These are phyloP conservation scores for Climacteris rufus DNA, from an alignment of 2,113 vertebrate species.

Conservation along the genomic window DNA sequence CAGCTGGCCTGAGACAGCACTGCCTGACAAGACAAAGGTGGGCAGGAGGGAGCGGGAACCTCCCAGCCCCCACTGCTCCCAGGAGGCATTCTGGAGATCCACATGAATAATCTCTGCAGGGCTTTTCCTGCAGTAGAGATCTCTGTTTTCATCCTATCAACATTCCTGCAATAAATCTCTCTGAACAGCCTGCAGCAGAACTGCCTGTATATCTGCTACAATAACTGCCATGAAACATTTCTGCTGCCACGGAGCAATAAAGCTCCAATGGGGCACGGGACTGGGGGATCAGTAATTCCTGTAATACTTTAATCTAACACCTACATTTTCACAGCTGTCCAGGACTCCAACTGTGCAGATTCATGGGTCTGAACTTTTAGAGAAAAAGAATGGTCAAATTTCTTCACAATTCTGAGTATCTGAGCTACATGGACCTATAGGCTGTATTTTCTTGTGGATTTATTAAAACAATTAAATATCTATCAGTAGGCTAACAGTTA, in stretches of 20 bases:
- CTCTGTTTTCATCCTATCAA: not conserved
- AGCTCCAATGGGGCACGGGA: rapidly evolving
- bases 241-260: not conserved
- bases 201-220: not conserved
- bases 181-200: not conserved
- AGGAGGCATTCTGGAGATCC: not conserved
- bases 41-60: not conserved
- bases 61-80: not conserved
- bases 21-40: not conserved
- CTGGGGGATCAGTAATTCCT: not conserved
- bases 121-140: not conserved
- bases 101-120: not conserved
- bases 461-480: not conserved
- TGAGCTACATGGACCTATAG: not conserved
- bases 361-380: not conserved
- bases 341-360: not conserved
- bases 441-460: not conserved
- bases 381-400: not conserved
- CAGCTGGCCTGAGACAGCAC: not conserved
- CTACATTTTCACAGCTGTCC: not conserved
- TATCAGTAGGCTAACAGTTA: not conserved
- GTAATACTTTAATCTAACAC: not conserved
- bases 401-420: not conserved
- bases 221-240: not conserved
- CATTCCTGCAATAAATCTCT: not conserved